phyloP scores from a whole-genome alignment of 2,888 invertebrate genomes.

The Cryptophagus acutangulus region DNA sequence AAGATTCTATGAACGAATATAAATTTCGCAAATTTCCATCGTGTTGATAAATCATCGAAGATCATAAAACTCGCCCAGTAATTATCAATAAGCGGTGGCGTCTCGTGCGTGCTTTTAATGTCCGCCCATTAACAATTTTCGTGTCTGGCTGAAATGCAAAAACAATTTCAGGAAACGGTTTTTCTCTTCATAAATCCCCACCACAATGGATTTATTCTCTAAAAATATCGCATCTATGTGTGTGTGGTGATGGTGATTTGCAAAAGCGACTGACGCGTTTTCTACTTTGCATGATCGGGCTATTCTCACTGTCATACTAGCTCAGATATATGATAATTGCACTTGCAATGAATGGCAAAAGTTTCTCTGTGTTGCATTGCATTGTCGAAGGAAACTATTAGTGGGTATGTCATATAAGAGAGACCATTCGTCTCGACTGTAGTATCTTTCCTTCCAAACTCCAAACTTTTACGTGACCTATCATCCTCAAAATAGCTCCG shows the following conservation, averaged over 20 bases:
- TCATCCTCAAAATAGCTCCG: too few relatives aligned
- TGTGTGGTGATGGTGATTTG: conserved; percentile 1
- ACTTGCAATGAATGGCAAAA: conserved; percentile 43
- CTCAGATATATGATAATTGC: conserved; percentile 47
- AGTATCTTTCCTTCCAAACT: too few relatives aligned
- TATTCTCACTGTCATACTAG: conserved; percentile 44
- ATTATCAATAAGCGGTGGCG: conserved; percentile 30
- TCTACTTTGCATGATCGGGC: conserved; percentile 46
- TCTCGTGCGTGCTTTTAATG: conserved; percentile 29
- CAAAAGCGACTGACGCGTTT: conserved; percentile 9
- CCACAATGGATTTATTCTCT: background rate
- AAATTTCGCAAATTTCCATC: background rate
- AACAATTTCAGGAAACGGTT: conserved; percentile 29
- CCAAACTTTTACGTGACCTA: too few relatives aligned
- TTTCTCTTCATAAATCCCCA: conserved; percentile 23
- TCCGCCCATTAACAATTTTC: conserved; percentile 29
- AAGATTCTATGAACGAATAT: too few relatives aligned
- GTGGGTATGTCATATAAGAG: too few relatives aligned
- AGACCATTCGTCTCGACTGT: too few relatives aligned
- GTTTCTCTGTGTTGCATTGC: conserved; percentile 39
- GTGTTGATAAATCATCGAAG: conserved; percentile 1
- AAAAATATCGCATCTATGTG: background rate
- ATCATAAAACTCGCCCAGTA: conserved; percentile 31
- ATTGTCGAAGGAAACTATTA: conserved; percentile 33
- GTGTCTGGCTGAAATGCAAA: conserved; percentile 29